phyloP scores from a whole-genome alignment of 2,113 vertebrate genomes.

The Bubo bubo region DNA sequence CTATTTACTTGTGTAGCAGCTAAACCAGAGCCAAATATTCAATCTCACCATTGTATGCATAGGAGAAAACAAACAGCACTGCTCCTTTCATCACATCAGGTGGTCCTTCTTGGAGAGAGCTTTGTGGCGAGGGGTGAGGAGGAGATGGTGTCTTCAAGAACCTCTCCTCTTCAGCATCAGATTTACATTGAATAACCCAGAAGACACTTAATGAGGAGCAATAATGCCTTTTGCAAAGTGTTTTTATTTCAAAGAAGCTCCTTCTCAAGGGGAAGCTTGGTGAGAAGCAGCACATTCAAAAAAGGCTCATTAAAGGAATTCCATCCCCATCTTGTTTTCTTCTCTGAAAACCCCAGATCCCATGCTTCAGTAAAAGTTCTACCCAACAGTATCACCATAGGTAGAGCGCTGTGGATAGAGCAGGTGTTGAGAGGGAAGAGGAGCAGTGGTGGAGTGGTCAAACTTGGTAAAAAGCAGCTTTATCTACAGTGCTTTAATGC shows the following conservation, averaged over 20 bases:
- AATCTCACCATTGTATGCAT: conserved; percentile 51
- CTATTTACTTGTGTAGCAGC: neutral
- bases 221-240: neutral
- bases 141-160: neutral
- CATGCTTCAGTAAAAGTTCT: neutral
- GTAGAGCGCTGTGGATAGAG: accelerated
- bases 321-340: neutral
- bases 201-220: neutral
- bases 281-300: neutral
- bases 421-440: neutral
- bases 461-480: neutral
- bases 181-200: conserved; percentile 57
- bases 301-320: neutral
- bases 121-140: neutral
- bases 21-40: conserved; percentile 1
- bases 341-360: neutral
- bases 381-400: too few species aligned
- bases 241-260: neutral
- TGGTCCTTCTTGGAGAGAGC: neutral
- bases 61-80: neutral
- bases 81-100: conserved; percentile 37
- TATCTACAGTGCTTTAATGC: neutral
- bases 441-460: neutral
- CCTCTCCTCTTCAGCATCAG: neutral
- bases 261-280: neutral